Percentiles rank a stretch among this genome's conserved stretches.
These are phyloP conservation scores for Thymelicus lineola DNA, from an alignment of 2,888 invertebrate species.

Conservation along the genomic window DNA sequence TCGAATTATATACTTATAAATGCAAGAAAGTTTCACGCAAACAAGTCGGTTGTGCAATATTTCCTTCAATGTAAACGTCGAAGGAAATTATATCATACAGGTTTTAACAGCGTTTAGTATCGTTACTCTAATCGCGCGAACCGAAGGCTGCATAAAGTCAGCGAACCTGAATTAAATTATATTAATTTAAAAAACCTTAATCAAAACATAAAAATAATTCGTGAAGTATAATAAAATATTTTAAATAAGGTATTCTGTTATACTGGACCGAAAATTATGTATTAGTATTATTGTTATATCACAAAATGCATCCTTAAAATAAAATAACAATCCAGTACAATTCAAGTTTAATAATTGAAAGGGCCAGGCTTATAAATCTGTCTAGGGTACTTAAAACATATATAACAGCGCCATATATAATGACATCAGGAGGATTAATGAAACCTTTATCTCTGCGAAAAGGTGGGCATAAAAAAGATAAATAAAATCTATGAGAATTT, in stretches of 20 bases:
- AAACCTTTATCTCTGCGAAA: background rate
- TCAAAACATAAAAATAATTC: too few relatives aligned
- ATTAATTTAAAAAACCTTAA: too few relatives aligned
- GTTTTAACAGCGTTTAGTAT: background rate
- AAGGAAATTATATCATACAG: slow-evolving; percentile 23
- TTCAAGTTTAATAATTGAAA: too few relatives aligned
- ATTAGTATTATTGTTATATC: too few relatives aligned
- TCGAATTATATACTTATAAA: background rate
- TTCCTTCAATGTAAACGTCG: slow-evolving; percentile 16
- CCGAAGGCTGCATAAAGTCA: slow-evolving; percentile 10
- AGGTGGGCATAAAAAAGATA: background rate
- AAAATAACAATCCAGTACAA: too few relatives aligned
- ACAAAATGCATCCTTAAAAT: too few relatives aligned
- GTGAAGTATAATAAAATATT: too few relatives aligned
- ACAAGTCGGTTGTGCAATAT: slow-evolving; percentile 19
- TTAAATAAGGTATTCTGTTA: too few relatives aligned
- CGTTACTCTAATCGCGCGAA: slow-evolving; percentile 2
- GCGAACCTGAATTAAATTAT: slow-evolving; percentile 1
- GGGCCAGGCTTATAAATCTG: too few relatives aligned
- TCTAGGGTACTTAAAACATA: too few relatives aligned
- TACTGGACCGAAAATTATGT: too few relatives aligned
- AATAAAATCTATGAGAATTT: background rate
- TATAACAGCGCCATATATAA: too few relatives aligned
- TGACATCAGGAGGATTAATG: background rate
- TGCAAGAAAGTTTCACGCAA: slow-evolving; percentile 4